Evolutionary conservation across 2,113 vertebrate species (phyloP), one percentile per base, ranked within the genome.

Genomic region (Ammodytes dubius): DNA sequence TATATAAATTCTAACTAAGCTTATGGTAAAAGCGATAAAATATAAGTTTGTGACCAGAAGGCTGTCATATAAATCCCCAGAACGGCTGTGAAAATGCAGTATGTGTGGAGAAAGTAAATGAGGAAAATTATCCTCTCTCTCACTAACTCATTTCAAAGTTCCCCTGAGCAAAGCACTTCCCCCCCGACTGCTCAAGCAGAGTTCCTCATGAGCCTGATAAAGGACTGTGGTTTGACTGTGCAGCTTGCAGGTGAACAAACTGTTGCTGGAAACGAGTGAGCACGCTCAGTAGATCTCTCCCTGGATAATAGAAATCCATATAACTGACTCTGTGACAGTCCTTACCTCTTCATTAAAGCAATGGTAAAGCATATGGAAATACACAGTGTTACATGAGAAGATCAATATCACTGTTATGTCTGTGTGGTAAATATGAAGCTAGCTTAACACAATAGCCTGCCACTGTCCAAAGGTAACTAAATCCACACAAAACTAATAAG

Each of bases 11-110:
- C 70, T 53, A 66, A 49, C 7, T 4, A 39, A 46, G 37, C 15
- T 13, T 61, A 74, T 40, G 57, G 71, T 17, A 13, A 64, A 79
- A 12, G 19, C 71, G 43, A 83, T 85, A 68, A 80, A 84, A 64
- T 70, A 39, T 58, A 57, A 53, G 9, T 71, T 75, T 71, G n/a
- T 63, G 57, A 70, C 68, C 72, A 76, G 65, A 50, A 70, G 64
- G 37, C 79, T 81, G 61, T 54, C 63, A 80, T 83, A 60, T 66
- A 81, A 88, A 86, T 81, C 83, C 76, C 71, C 61, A 19, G 69
- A 77, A 49, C 40, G 67, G 64, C 59, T 67, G 75, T 75, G 27
- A 86, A 87, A 81, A 68, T 64, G 73, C 17, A 65, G 50, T 17
- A 69, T 82, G 80, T 72, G 81, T 54, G 12, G n/a, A 52, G 81